A percentile compares a stretch with the other conserved stretches of the same genome.
phyloP scores from a whole-genome alignment of 2,888 invertebrate species.

The Rhagium mordax region DNA sequence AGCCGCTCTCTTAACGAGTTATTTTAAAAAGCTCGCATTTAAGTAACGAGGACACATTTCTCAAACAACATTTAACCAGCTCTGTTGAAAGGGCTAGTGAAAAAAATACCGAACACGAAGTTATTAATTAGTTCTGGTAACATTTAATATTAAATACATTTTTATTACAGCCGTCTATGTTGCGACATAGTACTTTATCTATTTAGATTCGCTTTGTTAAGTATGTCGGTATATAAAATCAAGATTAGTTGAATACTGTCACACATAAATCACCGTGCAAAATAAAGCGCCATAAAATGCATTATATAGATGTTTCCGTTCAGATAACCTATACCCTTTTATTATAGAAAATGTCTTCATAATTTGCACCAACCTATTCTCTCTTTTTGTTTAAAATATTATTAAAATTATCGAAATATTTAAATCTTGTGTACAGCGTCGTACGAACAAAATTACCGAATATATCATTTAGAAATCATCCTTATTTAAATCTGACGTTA shows the following conservation, averaged over 20 bases:
- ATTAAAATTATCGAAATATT: conserved; percentile 51
- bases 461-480: neutral
- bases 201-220: conserved; percentile 49
- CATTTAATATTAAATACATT: conserved; percentile 39
- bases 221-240: conserved; percentile 46
- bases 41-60: conserved; percentile 10
- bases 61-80: neutral
- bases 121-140: conserved; percentile 44
- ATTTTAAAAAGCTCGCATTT: neutral
- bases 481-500: neutral
- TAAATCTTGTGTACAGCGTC: conserved; percentile 37
- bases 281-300: conserved; percentile 51
- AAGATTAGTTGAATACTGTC: conserved; percentile 52
- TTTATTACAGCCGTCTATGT: conserved; percentile 44
- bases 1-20: neutral
- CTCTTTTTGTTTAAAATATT: conserved; percentile 46
- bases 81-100: neutral
- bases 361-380: conserved; percentile 51
- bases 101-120: conserved; percentile 37
- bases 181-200: conserved; percentile 44
- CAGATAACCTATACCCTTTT: conserved; percentile 58
- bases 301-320: conserved; percentile 56
- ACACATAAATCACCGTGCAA: conserved; percentile 55
- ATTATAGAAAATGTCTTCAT: conserved; percentile 58
- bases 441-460: neutral